These are phyloP conservation scores for Ispidina lecontei DNA, from an alignment of 2,797 vertebrate genomes.

Conservation along the genomic window DNA sequence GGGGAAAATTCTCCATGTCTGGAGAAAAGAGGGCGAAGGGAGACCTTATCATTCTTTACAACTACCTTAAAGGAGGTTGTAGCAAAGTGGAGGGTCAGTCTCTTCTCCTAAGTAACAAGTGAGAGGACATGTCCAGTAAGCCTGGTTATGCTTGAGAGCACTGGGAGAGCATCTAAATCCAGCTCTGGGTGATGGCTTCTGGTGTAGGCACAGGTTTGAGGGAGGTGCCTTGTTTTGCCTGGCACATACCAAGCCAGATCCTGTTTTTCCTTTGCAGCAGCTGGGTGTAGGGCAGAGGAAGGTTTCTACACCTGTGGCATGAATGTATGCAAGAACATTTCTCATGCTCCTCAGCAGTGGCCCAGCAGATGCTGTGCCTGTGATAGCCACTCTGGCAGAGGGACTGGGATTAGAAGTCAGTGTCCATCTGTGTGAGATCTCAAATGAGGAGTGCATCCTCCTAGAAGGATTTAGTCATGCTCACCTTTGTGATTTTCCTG, in stretches of 20 bases:
- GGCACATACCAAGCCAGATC: not conserved
- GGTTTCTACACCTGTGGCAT: not conserved
- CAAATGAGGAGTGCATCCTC: accelerated
- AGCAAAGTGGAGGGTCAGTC: not conserved
- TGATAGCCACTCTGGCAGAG: not conserved
- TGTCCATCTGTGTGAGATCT: not conserved
- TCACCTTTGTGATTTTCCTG: not conserved
- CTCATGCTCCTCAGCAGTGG: not conserved
- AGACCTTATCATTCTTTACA: not conserved
- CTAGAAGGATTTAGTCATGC: not conserved
- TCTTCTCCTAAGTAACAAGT: not conserved
- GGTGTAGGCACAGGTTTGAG: accelerated
- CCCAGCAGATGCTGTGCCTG: accelerated
- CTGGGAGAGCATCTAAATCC: not conserved
- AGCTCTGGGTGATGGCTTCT: not conserved
- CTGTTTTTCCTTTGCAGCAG: not conserved
- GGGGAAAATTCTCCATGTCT: not conserved
- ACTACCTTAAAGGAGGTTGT: not conserved
- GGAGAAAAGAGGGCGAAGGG: not conserved
- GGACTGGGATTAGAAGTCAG: not conserved
- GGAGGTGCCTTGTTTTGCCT: not conserved
- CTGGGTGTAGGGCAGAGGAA: not conserved
- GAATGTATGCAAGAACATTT: not conserved
- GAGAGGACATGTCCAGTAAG: not conserved
- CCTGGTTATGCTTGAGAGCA: not conserved